Evolutionary conservation across 2,888 invertebrate species (phyloP), one percentile per base, ranked within the genome.

Genomic region (Rhagium mordax): DNA sequence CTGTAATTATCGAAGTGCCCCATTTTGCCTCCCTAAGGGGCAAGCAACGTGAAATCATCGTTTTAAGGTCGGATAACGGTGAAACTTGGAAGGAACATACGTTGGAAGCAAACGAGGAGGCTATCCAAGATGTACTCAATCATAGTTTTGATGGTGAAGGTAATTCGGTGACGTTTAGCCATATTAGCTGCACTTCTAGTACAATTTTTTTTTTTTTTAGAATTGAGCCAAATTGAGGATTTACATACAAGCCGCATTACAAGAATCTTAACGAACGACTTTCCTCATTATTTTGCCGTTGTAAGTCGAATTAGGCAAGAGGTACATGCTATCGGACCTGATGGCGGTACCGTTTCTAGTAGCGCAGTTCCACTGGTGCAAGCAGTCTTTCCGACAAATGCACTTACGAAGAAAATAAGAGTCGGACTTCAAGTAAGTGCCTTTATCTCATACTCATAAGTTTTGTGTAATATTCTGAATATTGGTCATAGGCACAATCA

Each of bases 81-180:
- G 98, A 99, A 87, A 96, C 95, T 29, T 99, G 99, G 99, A 95
- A 96, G 78, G 99, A 99, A 85, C 99, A 99, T 86, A 94, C 94
- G 47, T 88, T 96, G 74, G 93, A 94, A 84, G 95, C 96, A 71
- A 94, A 92, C 67, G 96, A 96, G 85, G 95, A 96, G 84, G 94
- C 95, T 60, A 93, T 96, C 33, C 94, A 98, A 88, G 98, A 98
- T 85, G 96, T 97, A 21, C 89, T 99, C 73, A 96, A 96, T 85
- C 97, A 97, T 85, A 95, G 96, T 82, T 95, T 96, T 88, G 96
- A 97, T 88, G 94, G 94, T 79, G 93, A 93, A 89, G 93, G 93
- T 92, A 86, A 75, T 68, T 48, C 64, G 27, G n/a, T n/a, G n/a
- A n/a, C n/a, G n/a, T n/a, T n/a, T n/a, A n/a, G n/a, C n/a, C n/a